Evolutionary conservation across 2,113 vertebrate species (phyloP).

Genomic region (Gobio gobio): DNA sequence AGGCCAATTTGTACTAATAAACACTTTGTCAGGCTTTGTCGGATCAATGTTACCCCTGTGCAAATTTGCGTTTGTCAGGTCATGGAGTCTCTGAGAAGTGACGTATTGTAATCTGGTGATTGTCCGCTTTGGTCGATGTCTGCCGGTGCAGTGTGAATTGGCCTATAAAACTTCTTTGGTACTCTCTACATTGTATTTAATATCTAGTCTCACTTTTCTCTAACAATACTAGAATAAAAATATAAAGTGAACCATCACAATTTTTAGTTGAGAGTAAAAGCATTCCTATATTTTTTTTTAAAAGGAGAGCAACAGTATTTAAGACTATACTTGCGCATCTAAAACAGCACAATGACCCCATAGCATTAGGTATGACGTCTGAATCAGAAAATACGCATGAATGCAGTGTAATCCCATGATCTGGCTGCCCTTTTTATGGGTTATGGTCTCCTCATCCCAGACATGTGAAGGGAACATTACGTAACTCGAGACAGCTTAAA

Average conservation of each 20-base stretch:
- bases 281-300: background rate
- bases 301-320: background rate
- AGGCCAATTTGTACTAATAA: too few species aligned
- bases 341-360: background rate
- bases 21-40: too few species aligned
- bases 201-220: background rate
- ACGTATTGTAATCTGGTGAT: too few species aligned
- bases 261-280: background rate
- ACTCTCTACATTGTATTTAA: background rate
- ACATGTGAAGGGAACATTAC: constrained; percentile 56
- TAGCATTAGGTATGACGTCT: background rate
- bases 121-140: too few species aligned
- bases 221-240: background rate
- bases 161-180: background rate
- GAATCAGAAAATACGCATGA: constrained; percentile 23
- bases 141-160: too few species aligned
- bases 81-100: too few species aligned
- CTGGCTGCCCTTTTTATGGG: constrained; percentile 46
- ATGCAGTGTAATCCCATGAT: constrained; percentile 60
- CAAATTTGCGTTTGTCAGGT: too few species aligned
- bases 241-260: background rate
- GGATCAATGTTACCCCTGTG: too few species aligned
- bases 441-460: constrained; percentile 47
- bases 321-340: background rate
- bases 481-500: constrained; percentile 48